Conservation (phyloP, 2,888 invertebrate genomes). For the Helicoverpa assulta region DNA sequence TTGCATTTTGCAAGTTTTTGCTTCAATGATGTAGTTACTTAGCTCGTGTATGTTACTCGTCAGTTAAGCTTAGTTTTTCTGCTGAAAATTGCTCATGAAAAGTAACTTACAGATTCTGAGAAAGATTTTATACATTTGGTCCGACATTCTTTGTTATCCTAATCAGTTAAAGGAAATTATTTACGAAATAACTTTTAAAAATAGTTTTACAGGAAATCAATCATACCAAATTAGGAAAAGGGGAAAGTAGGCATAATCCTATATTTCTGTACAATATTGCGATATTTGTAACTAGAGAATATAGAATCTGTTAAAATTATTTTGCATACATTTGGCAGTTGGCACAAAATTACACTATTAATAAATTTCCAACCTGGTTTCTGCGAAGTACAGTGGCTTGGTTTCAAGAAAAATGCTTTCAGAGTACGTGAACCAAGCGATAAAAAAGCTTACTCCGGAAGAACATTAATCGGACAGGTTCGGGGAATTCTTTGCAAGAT, state of each 20-base stretch:
- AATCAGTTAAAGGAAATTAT: too few relatives aligned
- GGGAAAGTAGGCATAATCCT: background rate
- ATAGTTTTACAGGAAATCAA: too few relatives aligned
- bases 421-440: slow-evolving; percentile 6
- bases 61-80: too few relatives aligned
- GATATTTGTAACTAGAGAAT: slow-evolving; percentile 15
- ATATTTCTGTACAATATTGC: background rate
- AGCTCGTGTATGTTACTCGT: background rate
- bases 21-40: slow-evolving; percentile 8
- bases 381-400: background rate
- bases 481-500: slow-evolving; percentile 39
- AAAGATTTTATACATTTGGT: too few relatives aligned
- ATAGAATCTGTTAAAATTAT: background rate
- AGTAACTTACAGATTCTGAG: too few relatives aligned
- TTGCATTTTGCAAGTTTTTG: slow-evolving; percentile 24
- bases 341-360: background rate
- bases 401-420: slow-evolving; percentile 12
- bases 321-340: slow-evolving; percentile 4
- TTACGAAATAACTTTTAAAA: too few relatives aligned
- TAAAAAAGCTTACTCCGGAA: slow-evolving; percentile 37
- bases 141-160: too few relatives aligned
- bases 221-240: too few relatives aligned
- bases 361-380: background rate
- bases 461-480: slow-evolving; percentile 31
- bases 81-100: background rate